Evolutionary conservation across 2,888 invertebrate species (phyloP), one percentile per base, ranked within the genome.

Genomic region (Limnephilus rhombicus): DNA sequence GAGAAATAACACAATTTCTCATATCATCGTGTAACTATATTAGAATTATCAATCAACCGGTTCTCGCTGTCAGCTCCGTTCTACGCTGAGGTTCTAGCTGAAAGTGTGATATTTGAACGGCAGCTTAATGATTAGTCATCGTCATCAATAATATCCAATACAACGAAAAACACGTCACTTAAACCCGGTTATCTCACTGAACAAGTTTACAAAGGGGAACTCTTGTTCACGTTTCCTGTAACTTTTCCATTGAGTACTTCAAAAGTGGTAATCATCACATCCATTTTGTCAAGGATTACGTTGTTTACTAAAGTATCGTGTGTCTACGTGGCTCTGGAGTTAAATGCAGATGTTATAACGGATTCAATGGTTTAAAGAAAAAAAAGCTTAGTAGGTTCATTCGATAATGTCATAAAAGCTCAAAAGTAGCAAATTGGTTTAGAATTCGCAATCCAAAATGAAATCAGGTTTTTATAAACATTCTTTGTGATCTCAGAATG

Each of bases 1-100:
- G 86, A 45, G 24, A 86, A 86, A n/a, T 45, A 86, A 49, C 86
- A 13, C 86, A n/a, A 86, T 49, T n/a, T 45, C 29, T 86, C 13
- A 49, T 45, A 68, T 24, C 4, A 68, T 68, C 68, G 24, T 68
- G 13, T n/a, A 41, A n/a, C 85, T 85, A n/a, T 49, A 86, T 86
- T 49, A 86, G 41, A 45, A 86, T 86, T 86, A 86, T 86, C 45
- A 86, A 49, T 86, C 86, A 37, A 83, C 18, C 3, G 24, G 4
- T 37, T 34, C 13, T 24, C 83, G 24, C 83, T 83, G 37, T 37
- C 83, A 83, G 83, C 83, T 24, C 24, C 83, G 37, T 37, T 83
- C 13, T 37, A 34, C 24, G 83, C 83, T 41, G 37, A 37, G 15
- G 24, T 83, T 37, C 9, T 24, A 37, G 37, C 37, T 34, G 83